These are phyloP conservation scores for Diorhabda sublineata DNA, from an alignment of 1,140 invertebrate species.

Conservation along the genomic window DNA sequence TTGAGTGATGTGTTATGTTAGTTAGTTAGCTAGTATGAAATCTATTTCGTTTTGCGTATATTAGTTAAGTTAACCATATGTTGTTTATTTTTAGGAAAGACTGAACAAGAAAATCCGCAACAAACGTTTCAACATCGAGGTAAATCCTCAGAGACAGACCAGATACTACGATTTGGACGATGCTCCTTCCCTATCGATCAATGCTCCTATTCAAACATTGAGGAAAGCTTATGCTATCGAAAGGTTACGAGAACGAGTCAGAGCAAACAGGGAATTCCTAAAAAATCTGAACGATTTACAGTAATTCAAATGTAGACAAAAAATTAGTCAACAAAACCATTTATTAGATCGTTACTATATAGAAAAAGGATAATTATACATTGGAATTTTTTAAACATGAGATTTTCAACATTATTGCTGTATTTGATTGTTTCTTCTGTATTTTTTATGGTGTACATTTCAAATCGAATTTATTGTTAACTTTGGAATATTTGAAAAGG, in stretches of 20 bases:
- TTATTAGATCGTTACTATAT: no score
- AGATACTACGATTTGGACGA: constrained; percentile 10
- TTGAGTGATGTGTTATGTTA: no score
- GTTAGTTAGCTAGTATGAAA: no score
- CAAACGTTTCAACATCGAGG: constrained; percentile 15
- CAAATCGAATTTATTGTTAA: no score
- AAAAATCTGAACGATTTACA: constrained; percentile 9
- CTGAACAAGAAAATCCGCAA: constrained; percentile 10
- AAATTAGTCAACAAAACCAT: not conserved
- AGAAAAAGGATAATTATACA: no score
- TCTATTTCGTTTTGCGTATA: no score
- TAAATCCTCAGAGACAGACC: constrained; percentile 3
- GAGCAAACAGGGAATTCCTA: constrained; percentile 12
- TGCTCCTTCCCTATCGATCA: constrained; percentile 10
- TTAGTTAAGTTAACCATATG: not conserved
- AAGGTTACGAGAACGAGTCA: constrained; percentile 11
- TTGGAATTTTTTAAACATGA: no score
- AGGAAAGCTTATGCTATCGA: constrained; percentile 12
- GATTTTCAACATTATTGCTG: no score
- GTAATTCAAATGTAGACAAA: constrained; percentile 2
- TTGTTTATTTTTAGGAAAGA: constrained; percentile 1
- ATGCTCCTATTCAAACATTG: constrained; percentile 13
- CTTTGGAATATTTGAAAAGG: no score
- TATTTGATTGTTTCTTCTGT: no score
- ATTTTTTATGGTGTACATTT: no score